Base-by-base conservation (phyloP, 2,797 vertebrate species). In the Melanotaenia boesemani region DNA sequence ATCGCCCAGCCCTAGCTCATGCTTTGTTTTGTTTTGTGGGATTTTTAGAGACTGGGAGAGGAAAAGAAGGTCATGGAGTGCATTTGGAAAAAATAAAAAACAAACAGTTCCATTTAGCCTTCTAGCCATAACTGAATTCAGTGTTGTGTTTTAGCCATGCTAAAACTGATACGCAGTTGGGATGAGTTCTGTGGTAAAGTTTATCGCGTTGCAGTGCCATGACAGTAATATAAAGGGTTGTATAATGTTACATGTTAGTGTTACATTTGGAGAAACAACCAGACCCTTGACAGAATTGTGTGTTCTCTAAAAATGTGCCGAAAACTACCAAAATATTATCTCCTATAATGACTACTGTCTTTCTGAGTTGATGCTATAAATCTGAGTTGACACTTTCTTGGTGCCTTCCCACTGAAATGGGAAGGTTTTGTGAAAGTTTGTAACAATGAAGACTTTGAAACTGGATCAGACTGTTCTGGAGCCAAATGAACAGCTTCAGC, bases 31-130 rank as follows among this genome's bases (percentile, higher is more conserved):
- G 13, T 34, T 70, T 20, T 34, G 13, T n/a, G 10, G 66, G 32
- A n/a, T 48, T 41, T 36, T 67, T 20, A 10, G 24, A 41, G 61
- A 58, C 67, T 30, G 34, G 34, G 2, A 60, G 20, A 28, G 5
- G 39, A 52, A 69, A 7, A 44, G n/a, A 8, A 28, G 70, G 69
- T 80, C 48, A 76, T 18, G 1, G 26, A 79, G 72, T 30, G 4
- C 61, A 28, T 72, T 61, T 82, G 73, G 58, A 75, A 2, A 66
- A 79, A 70, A 50, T 16, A 1, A 61, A 24, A 44, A 44, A 15
- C 41, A 44, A 44, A 44, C 15, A 68, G 77, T 20, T 81, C 64
- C 36, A 46, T 48, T 71, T 5, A 22, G 15, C 16, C 44, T 50
- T 62, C 15, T 9, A 13, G 0, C 67, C 72, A 8, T 69, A 70